Evolutionary conservation across 2,797 vertebrate genomes (phyloP), one percentile per base, ranked within the genome.

Genomic region (Pelochelys cantorii): DNA sequence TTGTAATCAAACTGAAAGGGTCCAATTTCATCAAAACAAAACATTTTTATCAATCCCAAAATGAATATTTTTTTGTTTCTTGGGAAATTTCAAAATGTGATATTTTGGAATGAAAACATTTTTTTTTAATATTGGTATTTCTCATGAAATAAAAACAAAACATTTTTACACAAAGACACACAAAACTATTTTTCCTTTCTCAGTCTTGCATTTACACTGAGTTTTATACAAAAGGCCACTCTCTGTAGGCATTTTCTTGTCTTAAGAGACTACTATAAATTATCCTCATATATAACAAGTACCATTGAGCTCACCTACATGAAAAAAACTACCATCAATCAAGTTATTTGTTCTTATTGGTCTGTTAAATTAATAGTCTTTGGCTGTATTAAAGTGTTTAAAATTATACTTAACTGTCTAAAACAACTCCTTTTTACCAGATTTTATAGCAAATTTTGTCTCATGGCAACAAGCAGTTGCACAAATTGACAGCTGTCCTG

Each of bases 241-340:
- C n/a, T 9, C n/a, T n/a, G 34, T 34, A 18, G 62, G 2, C 9
- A 20, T 68, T 18, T 4, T 31, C 4, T 11, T 27, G 71, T 42
- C 37, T 68, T n/a, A 68, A 68, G 62, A 34, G 62, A n/a, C 62
- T 85, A 22, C 14, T 12, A 68, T n/a, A 84, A 93, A 80, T 55
- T 27, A 31, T 1, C 25, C 20, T 79, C 62, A 71, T 81, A 87
- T 14, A 5, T 77, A 87, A 77, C 1, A 1, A 60, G 4, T 5
- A 56, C 2, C 0, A 1, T n/a, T 37, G 78, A 78, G 87, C 4
- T 5, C 57, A 0, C 48, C 65, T 2, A 0, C 0, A 3, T 20
- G 75, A 48, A 80, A 12, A 57, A 86, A 18, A 80, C 10, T 82
- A 29, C 48, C 3, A 1, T 54, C 31, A 53, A 4, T 22, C 31